Evolutionary conservation across 2,113 vertebrate genomes (phyloP), one percentile per base, ranked within the genome.

Genomic region (Rafetus swinhoei): DNA sequence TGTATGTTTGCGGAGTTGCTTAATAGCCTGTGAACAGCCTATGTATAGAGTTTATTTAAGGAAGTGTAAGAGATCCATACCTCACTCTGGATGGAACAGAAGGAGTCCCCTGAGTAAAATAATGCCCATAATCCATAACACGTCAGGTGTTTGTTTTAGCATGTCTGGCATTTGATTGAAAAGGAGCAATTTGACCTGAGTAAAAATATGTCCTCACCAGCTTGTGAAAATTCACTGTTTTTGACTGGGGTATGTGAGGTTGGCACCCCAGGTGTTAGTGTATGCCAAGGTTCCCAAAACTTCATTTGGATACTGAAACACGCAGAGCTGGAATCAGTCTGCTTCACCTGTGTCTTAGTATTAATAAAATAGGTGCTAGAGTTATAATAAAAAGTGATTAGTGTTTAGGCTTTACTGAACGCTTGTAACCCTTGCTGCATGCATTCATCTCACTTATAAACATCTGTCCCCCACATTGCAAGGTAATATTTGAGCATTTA

Each of bases 41-140:
- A 2, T 1, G 0, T 12, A 65, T 0, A 0, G 27, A 57, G 3
- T 65, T 76, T n/a, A 6, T 14, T 39, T 45, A 77, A 69, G n/a
- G 60, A 85, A 11, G 12, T 1, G 25, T 14, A 62, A 93, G 25
- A 25, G 4, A 13, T 88, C 15, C 39, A 25, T 24, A 2, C 52
- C 69, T 65, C 62, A 60, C 81, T 7, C n/a, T 74, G 69, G 22
- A 0, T 0, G 29, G 62, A 32, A 65, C 62, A 32, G 3, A 29
- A 83, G 21, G 50, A 86, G 79, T 14, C 53, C 32, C 29, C 65
- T 24, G 32, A 85, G 53, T 25, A 74, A 74, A 24, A 11, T 55
- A 54, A 56, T 55, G 14, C 53, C 10, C 6, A 19, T 76, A 76
- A 76, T 9, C 24, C 5, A 21, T 22, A 76, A 54, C 22, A 56